Evolutionary conservation across 2,797 vertebrate genomes (phyloP), one percentile per base, ranked within the genome.

Genomic region (Fistularia tabacaria): DNA sequence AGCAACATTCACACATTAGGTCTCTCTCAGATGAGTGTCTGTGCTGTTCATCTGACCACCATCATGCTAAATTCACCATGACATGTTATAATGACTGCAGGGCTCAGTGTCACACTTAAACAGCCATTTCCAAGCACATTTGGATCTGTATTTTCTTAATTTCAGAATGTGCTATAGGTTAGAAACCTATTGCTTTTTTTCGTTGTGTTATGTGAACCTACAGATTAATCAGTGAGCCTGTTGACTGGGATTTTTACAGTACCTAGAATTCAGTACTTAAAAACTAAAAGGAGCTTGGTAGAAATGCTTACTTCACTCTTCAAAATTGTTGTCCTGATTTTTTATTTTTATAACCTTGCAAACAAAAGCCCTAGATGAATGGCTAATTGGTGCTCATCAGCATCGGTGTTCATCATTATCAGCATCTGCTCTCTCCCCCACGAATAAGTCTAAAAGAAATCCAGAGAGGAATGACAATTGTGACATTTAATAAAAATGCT

Each of bases 31-130:
- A 84, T 53, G 42, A 60, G 54, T 58, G 59, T 64, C 44, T 45
- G 43, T 66, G 57, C 51, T 69, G 58, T 58, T 69, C 57, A 49
- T 76, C 79, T 84, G 85, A 84, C 68, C 81, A 75, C 55, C 62
- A 54, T 82, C 82, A 73, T 4, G 11, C 46, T 42, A 85, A 87
- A 89, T 86, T 55, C 48, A 46, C 58, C 62, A 51, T 76, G 83
- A 85, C 84, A 62, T 53, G 60, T 59, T 49, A 43, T 61, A 64
- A 74, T 70, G 57, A 63, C 64, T 61, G 68, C 59, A 51, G 46
- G 59, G 58, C 49, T 54, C 60, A 58, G 54, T 68, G 59, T 73
- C 71, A 58, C 66, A 62, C 65, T 63, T 58, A 62, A 64, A 1
- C 60, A 59, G 50, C 15, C 54, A 59, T 67, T 65, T 66, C 51